A percentile compares a stretch with the other conserved stretches of the same genome.
phyloP scores from a whole-genome alignment of 2,888 invertebrate species.

The Hirtodrosophila cameraria region DNA sequence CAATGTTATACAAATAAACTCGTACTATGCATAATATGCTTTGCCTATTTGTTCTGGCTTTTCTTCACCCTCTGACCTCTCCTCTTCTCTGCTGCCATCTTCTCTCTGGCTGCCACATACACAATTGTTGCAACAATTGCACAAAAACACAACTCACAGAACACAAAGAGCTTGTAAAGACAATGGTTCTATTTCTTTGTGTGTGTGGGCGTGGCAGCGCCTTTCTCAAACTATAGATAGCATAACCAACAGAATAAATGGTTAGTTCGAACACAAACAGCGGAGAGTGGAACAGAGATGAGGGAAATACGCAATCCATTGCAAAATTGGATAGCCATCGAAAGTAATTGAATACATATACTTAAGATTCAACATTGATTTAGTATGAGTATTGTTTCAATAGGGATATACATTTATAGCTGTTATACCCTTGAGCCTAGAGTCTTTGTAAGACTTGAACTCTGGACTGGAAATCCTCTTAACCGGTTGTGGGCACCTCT shows the following conservation, averaged over 20 bases:
- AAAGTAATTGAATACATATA: background rate
- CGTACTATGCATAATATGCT: constrained; percentile 56
- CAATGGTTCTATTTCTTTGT: constrained; percentile 19
- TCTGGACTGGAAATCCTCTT: no score
- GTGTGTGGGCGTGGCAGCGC: constrained; percentile 25
- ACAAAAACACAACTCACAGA: constrained; percentile 62
- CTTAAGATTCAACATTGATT: background rate
- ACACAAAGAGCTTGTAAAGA: constrained; percentile 46
- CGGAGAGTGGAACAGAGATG: background rate
- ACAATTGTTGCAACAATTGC: constrained; percentile 76
- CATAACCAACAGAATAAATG: constrained; percentile 21
- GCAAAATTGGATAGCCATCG: constrained; percentile 12
- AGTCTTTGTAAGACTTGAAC: no score
- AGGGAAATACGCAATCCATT: background rate
- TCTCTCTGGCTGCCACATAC: constrained; percentile 26
- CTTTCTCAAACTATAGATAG: constrained; percentile 4
- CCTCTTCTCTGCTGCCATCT: background rate
- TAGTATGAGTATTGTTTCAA: no score
- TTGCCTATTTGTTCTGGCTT: constrained; percentile 55
- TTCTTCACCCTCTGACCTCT: constrained; percentile 9
- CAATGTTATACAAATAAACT: constrained; percentile 28
- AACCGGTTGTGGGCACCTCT: no score
- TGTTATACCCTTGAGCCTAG: no score
- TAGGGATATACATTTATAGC: no score
- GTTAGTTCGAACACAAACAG: no score